Conservation (phyloP, 2,888 invertebrate genomes). For the Folsomia candida region DNA sequence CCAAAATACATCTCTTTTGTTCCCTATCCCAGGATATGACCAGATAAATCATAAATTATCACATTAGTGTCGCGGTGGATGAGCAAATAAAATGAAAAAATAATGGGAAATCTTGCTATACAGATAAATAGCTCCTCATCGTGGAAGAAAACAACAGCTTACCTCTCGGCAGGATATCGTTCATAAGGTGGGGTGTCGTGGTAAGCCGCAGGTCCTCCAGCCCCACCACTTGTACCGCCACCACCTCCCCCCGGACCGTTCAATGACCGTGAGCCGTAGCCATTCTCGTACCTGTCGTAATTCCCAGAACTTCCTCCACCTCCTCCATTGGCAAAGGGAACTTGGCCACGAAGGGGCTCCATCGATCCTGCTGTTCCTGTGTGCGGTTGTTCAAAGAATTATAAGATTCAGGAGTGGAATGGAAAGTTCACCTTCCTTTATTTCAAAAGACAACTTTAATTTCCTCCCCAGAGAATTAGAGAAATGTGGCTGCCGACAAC, state of each 20-base stretch:
- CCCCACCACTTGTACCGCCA: too few relatives aligned
- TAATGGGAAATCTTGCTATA: background rate
- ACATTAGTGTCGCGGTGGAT: background rate
- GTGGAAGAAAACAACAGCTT: background rate
- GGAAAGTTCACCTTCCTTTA: background rate
- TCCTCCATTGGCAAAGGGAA: slow-evolving; percentile 46
- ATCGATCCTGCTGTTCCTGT: slow-evolving; percentile 45
- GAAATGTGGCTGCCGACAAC: background rate
- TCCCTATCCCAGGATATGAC: background rate
- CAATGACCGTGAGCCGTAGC: slow-evolving; percentile 53
- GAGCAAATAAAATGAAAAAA: background rate
- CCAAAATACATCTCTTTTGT: background rate
- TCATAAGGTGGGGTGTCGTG: slow-evolving; percentile 48
- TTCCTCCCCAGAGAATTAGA: background rate
- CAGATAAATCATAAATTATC: background rate
- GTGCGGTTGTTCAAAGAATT: background rate
- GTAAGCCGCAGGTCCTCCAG: slow-evolving; percentile 44
- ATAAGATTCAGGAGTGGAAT: too few relatives aligned
- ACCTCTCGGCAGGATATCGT: slow-evolving; percentile 50
- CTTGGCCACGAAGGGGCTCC: slow-evolving; percentile 44
- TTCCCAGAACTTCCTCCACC: slow-evolving; percentile 18
- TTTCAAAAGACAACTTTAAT: background rate
- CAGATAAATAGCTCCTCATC: too few relatives aligned
- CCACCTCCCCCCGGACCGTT: slow-evolving; percentile 53
- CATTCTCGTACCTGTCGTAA: slow-evolving; percentile 51